Percentiles rank a stretch among this genome's conserved stretches.
phyloP scores from a whole-genome alignment of 2,797 vertebrate genomes.

The Chaenodraco wilsoni region DNA sequence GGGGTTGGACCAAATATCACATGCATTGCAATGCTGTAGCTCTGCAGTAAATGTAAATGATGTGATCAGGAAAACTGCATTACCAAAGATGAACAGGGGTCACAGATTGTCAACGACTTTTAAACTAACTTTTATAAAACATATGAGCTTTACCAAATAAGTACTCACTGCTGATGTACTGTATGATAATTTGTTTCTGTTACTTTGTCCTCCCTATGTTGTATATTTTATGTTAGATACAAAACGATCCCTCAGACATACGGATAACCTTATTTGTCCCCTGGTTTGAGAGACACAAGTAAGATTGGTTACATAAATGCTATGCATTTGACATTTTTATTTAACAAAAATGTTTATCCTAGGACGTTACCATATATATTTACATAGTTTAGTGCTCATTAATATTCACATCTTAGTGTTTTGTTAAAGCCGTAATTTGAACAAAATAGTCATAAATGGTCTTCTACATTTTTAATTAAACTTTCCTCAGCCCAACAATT shows the following conservation, averaged over 20 bases:
- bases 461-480: background rate
- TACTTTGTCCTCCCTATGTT: background rate
- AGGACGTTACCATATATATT: background rate
- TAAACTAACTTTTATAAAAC: background rate
- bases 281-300: background rate
- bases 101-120: conserved; percentile 4
- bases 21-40: background rate
- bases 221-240: background rate
- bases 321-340: background rate
- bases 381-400: background rate
- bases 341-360: background rate
- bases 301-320: background rate
- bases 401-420: background rate
- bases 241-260: background rate
- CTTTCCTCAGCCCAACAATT: background rate
- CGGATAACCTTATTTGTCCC: background rate
- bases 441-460: conserved; percentile 4
- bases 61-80: conserved; percentile 8
- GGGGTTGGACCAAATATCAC: background rate
- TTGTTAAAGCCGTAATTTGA: background rate
- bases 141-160: background rate
- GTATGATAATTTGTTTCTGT: background rate
- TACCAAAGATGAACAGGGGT: conserved; percentile 14
- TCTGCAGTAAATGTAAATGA: conserved; percentile 7
- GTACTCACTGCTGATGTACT: background rate